Conservation (phyloP, 2,113 vertebrate species). For the Prionailurus bengalensis region DNA sequence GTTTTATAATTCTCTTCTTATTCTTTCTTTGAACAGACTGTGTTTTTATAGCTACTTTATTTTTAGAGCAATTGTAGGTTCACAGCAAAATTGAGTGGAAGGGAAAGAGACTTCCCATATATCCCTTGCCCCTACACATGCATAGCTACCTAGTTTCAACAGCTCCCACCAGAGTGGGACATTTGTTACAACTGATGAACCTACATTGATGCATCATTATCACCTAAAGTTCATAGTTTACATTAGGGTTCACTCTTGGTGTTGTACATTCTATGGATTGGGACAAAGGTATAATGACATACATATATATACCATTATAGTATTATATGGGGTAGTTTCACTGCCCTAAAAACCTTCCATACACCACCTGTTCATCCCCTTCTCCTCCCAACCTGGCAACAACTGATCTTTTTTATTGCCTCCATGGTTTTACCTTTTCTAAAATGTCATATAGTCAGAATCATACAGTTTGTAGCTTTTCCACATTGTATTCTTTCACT, state of each 20-base stretch:
- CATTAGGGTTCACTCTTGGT: neutral
- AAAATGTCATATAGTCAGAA: neutral
- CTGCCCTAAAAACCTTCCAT: neutral
- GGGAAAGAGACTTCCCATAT: neutral
- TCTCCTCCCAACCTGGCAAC: neutral
- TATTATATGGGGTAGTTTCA: neutral
- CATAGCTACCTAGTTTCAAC: neutral
- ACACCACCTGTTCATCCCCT: neutral
- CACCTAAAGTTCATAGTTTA: neutral
- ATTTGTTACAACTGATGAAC: neutral
- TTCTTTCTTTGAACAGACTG: neutral
- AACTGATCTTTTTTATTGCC: neutral
- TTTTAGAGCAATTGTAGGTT: neutral
- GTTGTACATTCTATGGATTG: neutral
- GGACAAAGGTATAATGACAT: neutral
- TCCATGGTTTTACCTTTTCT: neutral
- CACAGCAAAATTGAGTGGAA: neutral
- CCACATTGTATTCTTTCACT: neutral
- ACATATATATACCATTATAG: neutral
- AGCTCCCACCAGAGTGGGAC: neutral
- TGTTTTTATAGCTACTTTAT: neutral
- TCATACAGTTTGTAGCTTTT: neutral
- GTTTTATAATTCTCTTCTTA: neutral
- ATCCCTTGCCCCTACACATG: neutral
- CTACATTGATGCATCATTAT: neutral